Evolutionary conservation across 2,797 vertebrate genomes (phyloP).

Genomic region (Scolopax bukidnonensis): DNA sequence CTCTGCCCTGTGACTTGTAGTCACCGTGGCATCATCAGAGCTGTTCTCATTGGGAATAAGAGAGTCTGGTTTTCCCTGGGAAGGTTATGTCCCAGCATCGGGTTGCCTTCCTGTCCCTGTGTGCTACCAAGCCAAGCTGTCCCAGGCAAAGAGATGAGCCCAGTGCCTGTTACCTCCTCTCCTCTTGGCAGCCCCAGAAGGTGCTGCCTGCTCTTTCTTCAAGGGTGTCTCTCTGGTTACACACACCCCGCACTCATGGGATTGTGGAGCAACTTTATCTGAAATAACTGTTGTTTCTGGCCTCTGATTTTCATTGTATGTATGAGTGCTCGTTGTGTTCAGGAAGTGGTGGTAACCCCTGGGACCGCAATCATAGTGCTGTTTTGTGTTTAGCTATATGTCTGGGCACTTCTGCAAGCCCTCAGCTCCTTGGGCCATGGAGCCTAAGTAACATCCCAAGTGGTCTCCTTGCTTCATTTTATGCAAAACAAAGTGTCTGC

Average conservation of each 20-base stretch:
- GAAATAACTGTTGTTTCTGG: slow-evolving; percentile 38
- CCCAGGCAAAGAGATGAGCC: background rate
- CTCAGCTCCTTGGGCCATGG: background rate
- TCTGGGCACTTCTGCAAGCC: slow-evolving; percentile 20
- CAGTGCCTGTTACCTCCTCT: background rate
- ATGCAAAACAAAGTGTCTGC: background rate
- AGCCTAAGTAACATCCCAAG: background rate
- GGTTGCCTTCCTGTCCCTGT: background rate
- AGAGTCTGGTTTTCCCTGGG: background rate
- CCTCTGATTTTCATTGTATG: slow-evolving; percentile 12
- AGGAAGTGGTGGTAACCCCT: slow-evolving; percentile 53
- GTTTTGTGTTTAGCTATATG: background rate
- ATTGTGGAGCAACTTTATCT: slow-evolving; percentile 1
- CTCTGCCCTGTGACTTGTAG: background rate
- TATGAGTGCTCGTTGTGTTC: slow-evolving; percentile 19
- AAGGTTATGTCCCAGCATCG: background rate
- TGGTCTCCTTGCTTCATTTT: background rate
- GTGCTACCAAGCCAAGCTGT: background rate
- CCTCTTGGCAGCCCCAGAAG: accelerated
- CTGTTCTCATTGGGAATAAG: background rate
- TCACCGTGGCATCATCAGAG: background rate
- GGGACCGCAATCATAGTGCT: slow-evolving; percentile 28
- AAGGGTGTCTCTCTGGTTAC: background rate
- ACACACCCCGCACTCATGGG: background rate
- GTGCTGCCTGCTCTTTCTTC: background rate